Base-by-base conservation (phyloP, 2,888 invertebrate species). In the Hylaea fasciaria region DNA sequence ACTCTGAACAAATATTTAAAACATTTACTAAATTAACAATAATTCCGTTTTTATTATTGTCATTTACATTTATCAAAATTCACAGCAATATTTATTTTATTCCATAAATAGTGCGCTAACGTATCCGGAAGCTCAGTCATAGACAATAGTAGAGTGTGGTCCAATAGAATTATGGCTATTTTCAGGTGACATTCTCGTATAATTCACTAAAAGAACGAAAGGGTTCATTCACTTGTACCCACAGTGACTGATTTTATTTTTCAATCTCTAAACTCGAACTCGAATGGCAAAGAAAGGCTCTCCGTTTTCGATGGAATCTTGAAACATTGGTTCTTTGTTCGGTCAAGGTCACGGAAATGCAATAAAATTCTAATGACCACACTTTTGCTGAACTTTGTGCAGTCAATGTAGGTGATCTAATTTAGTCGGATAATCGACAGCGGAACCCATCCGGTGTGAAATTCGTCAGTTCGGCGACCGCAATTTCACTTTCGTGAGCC, bases 401-500 rank as follows among this genome's bases (percentile, higher is more conserved):
- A 14, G 28, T 16, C 40, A 65, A 57, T 51, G 28, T 46, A 51
- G 60, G 64, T 64, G 39, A 70, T 75, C 62, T 60, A 71, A 77
- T 73, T 77, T 76, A 62, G 72, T 65, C 63, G 78, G 70, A 22
- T 74, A 69, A 71, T 64, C 73, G 46, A 62, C 52, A 68, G 64
- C 64, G 71, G 74, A 81, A 72, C 68, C 68, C 70, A 72, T 81
- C 76, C 81, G 79, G 80, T 80, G 78, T 87, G 86, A 87, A 86
- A 82, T 86, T 86, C 83, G 86, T 85, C 73, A 81, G 81, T 80
- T 78, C 80, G 75, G 74, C 82, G 82, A 81, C 84, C 83, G 87
- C 84, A 85, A 85, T 83, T 84, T 86, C 85, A 84, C 87, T 87
- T 87, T 87, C 86, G 78, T 81, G 78, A 72, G 77, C 80, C 74